phyloP scores from a whole-genome alignment of 1,140 invertebrate species.

The Caenorhabditis tropicalis region DNA sequence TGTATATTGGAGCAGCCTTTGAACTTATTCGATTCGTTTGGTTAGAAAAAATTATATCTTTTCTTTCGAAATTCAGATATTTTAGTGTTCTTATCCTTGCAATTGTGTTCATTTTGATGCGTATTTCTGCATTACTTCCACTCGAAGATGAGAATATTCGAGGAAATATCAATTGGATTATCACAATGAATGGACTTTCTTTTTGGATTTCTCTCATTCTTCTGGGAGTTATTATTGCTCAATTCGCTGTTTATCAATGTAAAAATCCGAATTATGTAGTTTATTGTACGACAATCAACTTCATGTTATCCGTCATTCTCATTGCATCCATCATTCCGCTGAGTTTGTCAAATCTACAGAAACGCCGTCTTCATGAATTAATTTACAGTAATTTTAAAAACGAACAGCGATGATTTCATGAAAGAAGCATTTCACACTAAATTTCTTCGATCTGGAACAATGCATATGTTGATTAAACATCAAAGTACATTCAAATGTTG shows the following conservation, averaged over 20 bases:
- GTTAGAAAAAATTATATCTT: neutral
- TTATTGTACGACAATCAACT: neutral
- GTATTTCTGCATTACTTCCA: neutral
- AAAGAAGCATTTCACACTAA: constrained; percentile 1
- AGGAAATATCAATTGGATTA: neutral
- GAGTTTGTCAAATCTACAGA: neutral
- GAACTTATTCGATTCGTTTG: neutral
- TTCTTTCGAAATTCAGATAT: neutral
- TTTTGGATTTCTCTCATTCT: neutral
- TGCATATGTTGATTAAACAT: neutral
- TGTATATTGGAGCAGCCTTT: constrained; percentile 31
- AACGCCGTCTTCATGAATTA: neutral
- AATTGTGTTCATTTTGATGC: neutral
- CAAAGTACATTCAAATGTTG: neutral
- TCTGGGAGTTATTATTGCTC: neutral
- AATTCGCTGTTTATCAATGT: constrained; percentile 27
- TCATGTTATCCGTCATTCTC: neutral
- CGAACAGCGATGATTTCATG: neutral
- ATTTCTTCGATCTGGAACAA: neutral
- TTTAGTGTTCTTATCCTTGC: neutral
- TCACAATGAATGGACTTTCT: neutral
- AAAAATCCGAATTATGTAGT: neutral
- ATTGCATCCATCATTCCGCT: neutral
- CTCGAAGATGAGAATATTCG: neutral
- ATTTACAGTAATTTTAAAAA: neutral